A percentile compares a stretch with the other conserved stretches of the same genome.
Conservation (phyloP, 2,797 vertebrate species). For the Falco concolor region DNA sequence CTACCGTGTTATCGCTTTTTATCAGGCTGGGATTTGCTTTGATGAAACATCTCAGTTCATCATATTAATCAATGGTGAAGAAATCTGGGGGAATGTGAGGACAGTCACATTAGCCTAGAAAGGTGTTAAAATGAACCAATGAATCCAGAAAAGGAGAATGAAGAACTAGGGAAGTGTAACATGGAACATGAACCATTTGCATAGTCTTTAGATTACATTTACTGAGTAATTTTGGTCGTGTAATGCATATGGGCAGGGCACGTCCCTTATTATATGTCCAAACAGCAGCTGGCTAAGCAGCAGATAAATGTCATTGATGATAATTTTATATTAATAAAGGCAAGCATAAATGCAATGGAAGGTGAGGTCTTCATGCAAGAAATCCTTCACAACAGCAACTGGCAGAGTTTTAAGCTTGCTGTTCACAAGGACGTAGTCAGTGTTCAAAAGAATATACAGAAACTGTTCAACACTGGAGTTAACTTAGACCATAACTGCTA, state of each 20-base stretch:
- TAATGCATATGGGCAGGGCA: neutral
- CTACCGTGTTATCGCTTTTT: neutral
- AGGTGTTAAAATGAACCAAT: neutral
- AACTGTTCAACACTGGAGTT: neutral
- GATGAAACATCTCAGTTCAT: neutral
- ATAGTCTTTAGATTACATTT: neutral
- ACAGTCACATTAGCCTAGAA: neutral
- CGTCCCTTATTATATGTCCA: neutral
- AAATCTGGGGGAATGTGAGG: neutral
- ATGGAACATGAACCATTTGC: neutral
- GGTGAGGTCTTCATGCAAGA: neutral
- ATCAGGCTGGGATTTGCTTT: slow-evolving; percentile 13
- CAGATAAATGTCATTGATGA: neutral
- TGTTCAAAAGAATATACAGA: neutral
- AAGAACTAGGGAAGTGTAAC: neutral
- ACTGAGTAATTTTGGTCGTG: neutral
- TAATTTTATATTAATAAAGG: neutral
- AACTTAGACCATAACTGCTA: neutral
- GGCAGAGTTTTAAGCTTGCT: neutral
- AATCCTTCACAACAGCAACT: neutral
- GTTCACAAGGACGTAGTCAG: neutral
- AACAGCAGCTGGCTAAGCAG: neutral
- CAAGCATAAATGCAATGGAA: neutral
- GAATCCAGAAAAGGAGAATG: neutral
- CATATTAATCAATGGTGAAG: neutral